A percentile compares a stretch with the other conserved stretches of the same genome.
These are phyloP conservation scores for Polypedilum pembai DNA, from an alignment of 1,140 invertebrate species.

Conservation along the genomic window DNA sequence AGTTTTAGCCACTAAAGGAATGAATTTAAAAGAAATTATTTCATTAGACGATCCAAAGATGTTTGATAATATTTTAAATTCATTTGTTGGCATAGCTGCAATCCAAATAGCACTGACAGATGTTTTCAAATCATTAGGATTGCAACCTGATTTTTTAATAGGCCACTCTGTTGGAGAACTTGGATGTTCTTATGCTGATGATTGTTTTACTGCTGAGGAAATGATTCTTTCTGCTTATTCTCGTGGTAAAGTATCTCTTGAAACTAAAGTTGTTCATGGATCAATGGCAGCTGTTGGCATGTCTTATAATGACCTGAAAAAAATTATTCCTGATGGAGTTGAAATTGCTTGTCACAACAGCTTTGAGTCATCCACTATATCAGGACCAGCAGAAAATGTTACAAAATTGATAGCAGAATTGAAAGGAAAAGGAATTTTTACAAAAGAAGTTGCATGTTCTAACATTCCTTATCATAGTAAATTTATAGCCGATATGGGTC, in stretches of 20 bases:
- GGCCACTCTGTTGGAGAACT: slow-evolving; percentile 67
- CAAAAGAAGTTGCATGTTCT: slow-evolving; percentile 66
- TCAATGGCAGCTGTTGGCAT: slow-evolving; percentile 65
- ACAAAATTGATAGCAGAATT: slow-evolving; percentile 59
- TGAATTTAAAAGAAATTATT: slow-evolving; percentile 62
- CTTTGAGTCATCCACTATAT: slow-evolving; percentile 72
- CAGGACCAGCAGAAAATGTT: slow-evolving; percentile 68
- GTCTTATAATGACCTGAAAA: slow-evolving; percentile 47
- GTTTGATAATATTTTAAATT: slow-evolving; percentile 43
- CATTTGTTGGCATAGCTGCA: slow-evolving; percentile 88
- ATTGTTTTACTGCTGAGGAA: slow-evolving; percentile 59
- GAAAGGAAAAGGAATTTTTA: slow-evolving; percentile 69
- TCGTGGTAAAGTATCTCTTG: slow-evolving; percentile 60
- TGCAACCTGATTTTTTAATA: slow-evolving; percentile 75
- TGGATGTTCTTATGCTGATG: slow-evolving; percentile 68
- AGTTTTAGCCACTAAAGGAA: slow-evolving; percentile 52
- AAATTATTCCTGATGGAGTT: slow-evolving; percentile 53
- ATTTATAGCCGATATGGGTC: slow-evolving; percentile 66
- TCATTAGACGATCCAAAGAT: slow-evolving; percentile 46
- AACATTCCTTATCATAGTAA: slow-evolving; percentile 73
- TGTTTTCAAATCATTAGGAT: slow-evolving; percentile 58
- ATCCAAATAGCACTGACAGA: slow-evolving; percentile 81
- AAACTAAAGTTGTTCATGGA: slow-evolving; percentile 54
- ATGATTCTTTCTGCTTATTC: slow-evolving; percentile 63
- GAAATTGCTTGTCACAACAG: slow-evolving; percentile 76